These are phyloP conservation scores for Cancer borealis DNA, from an alignment of 2,888 invertebrate genomes.

Conservation along the genomic window DNA sequence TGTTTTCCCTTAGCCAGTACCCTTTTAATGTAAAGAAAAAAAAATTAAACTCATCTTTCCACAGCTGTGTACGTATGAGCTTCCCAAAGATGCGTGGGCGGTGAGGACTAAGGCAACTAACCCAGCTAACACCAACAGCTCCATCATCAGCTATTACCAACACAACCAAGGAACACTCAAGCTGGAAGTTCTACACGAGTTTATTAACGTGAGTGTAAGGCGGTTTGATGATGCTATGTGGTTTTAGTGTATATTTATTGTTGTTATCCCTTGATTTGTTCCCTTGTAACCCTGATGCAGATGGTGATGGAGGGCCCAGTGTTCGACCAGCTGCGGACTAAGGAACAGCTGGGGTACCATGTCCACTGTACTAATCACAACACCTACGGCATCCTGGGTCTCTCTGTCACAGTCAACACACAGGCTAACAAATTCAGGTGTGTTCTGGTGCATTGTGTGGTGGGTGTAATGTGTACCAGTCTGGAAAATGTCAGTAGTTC, in stretches of 20 bases:
- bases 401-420: slow-evolving; percentile 88
- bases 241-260: neutral
- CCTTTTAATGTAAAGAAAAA: too few relatives aligned
- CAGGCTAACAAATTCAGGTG: slow-evolving; percentile 82
- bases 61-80: slow-evolving; percentile 84
- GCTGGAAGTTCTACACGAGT: slow-evolving; percentile 85
- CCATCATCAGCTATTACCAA: slow-evolving; percentile 93
- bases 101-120: slow-evolving; percentile 86
- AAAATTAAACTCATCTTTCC: slow-evolving; percentile 80
- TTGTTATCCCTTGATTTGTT: neutral
- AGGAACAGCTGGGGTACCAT: slow-evolving; percentile 93
- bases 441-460: neutral
- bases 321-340: slow-evolving; percentile 91
- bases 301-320: slow-evolving; percentile 92
- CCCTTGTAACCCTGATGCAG: slow-evolving; percentile 79
- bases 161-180: slow-evolving; percentile 84
- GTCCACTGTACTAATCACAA: slow-evolving; percentile 87
- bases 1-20: too few relatives aligned
- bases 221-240: neutral
- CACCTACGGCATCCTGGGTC: slow-evolving; percentile 89
- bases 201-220: slow-evolving; percentile 83
- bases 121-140: slow-evolving; percentile 87
- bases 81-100: slow-evolving; percentile 81
- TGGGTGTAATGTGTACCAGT: neutral
- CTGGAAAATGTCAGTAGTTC: neutral